Percentiles rank a stretch among this genome's conserved stretches.
Conservation (phyloP, 2,888 invertebrate genomes). For the Dione juno region DNA sequence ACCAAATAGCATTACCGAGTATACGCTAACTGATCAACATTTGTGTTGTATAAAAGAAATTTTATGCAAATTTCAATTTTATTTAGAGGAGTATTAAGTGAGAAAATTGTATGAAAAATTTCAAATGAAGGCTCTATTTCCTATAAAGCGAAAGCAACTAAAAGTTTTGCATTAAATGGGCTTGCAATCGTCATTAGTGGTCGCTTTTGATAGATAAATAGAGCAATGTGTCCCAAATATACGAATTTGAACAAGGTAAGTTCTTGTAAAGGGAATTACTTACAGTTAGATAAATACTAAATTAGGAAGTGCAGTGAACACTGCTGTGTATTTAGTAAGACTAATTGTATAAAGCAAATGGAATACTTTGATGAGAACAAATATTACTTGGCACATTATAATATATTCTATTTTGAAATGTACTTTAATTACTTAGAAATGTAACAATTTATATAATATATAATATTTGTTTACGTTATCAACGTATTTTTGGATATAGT, state of each 20-base stretch:
- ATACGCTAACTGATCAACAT: neutral
- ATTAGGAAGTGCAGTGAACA: constrained; percentile 1
- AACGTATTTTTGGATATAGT: no score
- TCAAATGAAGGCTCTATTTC: constrained; percentile 23
- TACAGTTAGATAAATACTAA: neutral
- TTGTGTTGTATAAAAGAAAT: neutral
- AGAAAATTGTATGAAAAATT: constrained; percentile 21
- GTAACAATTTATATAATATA: no score
- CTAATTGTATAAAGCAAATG: constrained; percentile 10
- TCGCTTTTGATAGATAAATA: constrained; percentile 36
- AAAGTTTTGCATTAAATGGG: constrained; percentile 41
- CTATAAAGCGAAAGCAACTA: constrained; percentile 25
- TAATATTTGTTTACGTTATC: no score
- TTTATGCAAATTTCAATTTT: constrained; percentile 11
- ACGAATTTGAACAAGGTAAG: constrained; percentile 19
- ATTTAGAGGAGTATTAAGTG: neutral
- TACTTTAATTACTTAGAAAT: no score
- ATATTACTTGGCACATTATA: no score
- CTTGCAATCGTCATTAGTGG: constrained; percentile 36
- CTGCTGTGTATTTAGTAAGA: neutral
- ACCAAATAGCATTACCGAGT: neutral
- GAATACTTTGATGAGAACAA: neutral
- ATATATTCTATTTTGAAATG: no score
- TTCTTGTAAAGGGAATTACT: neutral
- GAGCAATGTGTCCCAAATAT: constrained; percentile 35